Evolutionary conservation across 1,140 invertebrate genomes (phyloP), one percentile per base, ranked within the genome.

Genomic region (Seison nebaliae): DNA sequence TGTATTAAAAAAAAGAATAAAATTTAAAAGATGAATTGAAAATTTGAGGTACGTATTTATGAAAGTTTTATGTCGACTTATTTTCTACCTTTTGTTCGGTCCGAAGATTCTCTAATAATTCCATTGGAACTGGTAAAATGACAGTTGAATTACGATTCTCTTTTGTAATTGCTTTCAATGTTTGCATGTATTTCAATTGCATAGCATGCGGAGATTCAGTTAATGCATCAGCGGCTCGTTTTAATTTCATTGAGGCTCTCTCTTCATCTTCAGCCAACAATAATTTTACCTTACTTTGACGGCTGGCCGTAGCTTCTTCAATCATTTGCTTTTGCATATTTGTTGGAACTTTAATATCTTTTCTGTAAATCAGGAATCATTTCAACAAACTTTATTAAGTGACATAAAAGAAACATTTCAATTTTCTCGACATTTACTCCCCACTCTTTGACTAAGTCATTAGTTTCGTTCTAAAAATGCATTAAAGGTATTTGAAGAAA

Each of bases 81-180:
- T n/a, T n/a, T n/a, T n/a, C n/a, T n/a, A n/a, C n/a, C n/a, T n/a
- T n/a, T n/a, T n/a, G n/a, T n/a, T n/a, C n/a, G n/a, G n/a, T n/a
- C n/a, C n/a, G n/a, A n/a, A n/a, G n/a, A n/a, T n/a, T n/a, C n/a
- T 39, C 31, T 12, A 39, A 34, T 4, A 39, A 17, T 17, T 32
- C 37, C 8, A 39, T 39, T 9, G 37, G 37, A 23, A 39, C 30
- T 31, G 37, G 37, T 23, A 39, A 39, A 17, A 39, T 34, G 14
- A 39, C 33, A 17, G 37, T 39, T 4, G 37, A 39, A 28, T 39
- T 39, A n/a, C n/a, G n/a, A n/a, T 91, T 91, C 65, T 93, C 84
- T 2, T 80, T 78, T 30, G 80, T 80, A 55, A 93, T 86, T 9
- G 76, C 75, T 57, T 76, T 91, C 38, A 93, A 62, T 5, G 81